phyloP scores from a whole-genome alignment of 2,888 invertebrate genomes.

The Galerucella nymphaeae region DNA sequence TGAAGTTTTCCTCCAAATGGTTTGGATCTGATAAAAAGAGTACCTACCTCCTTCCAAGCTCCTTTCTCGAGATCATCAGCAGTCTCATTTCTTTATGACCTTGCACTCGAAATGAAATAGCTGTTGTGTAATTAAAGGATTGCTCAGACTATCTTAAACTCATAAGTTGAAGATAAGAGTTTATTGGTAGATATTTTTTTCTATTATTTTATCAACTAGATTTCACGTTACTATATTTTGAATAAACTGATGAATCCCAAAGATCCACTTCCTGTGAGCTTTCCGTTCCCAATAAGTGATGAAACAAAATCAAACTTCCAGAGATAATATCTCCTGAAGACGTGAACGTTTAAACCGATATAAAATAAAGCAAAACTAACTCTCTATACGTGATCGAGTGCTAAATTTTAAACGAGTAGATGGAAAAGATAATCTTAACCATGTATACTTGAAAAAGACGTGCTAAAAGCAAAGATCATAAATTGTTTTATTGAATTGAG shows the following conservation, averaged over 20 bases:
- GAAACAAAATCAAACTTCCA: background rate
- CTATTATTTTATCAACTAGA: too few species aligned
- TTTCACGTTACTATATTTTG: background rate
- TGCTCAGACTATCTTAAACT: too few species aligned
- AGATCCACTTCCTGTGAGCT: background rate
- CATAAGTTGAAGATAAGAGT: too few species aligned
- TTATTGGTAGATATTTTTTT: too few species aligned
- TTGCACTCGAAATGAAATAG: too few species aligned
- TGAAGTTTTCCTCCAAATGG: too few species aligned
- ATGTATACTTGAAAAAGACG: background rate
- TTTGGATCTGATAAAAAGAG: too few species aligned
- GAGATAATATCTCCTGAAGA: background rate
- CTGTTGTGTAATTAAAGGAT: too few species aligned
- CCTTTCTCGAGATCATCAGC: too few species aligned
- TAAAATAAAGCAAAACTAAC: background rate
- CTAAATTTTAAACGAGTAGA: background rate
- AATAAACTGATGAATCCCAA: background rate
- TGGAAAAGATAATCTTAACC: background rate
- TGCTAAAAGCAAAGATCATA: background rate
- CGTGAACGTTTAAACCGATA: background rate
- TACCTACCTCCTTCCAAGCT: too few species aligned
- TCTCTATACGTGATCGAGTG: background rate
- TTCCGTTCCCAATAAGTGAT: background rate
- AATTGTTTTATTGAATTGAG: background rate
- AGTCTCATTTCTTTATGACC: too few species aligned